These are phyloP conservation scores for Watsonalla binaria DNA, from an alignment of 2,888 invertebrate genomes.

Conservation along the genomic window DNA sequence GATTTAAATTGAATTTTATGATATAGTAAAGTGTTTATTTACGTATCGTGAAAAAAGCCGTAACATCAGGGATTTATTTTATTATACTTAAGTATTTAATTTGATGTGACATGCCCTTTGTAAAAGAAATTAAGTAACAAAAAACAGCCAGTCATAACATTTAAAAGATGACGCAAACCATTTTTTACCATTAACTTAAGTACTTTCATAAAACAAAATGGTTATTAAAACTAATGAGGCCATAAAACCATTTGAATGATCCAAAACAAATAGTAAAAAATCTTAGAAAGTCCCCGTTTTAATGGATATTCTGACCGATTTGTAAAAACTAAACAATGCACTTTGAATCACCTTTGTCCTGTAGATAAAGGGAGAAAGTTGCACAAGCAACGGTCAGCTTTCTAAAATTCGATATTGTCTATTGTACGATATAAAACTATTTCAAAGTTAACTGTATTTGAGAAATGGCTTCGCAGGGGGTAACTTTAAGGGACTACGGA, in stretches of 20 bases:
- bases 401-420: conserved; percentile 66
- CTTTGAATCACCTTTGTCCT: conserved; percentile 63
- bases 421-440: conserved; percentile 47
- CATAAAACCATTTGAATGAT: conserved; percentile 19
- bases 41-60: too few relatives aligned
- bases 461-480: conserved; percentile 18
- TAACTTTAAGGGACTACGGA: neutral
- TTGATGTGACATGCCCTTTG: too few relatives aligned
- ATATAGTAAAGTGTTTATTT: too few relatives aligned
- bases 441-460: conserved; percentile 36
- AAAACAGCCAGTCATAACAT: neutral
- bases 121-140: neutral
- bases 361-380: conserved; percentile 74
- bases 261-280: conserved; percentile 41
- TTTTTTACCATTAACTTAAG: neutral
- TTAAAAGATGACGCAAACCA: neutral
- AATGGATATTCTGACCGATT: conserved; percentile 23
- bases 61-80: too few relatives aligned
- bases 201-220: conserved; percentile 1
- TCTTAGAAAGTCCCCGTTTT: conserved; percentile 39
- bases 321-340: conserved; percentile 45
- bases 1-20: too few relatives aligned
- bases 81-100: too few relatives aligned
- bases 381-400: conserved; percentile 65
- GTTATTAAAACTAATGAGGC: conserved; percentile 4